phyloP scores from a whole-genome alignment of 2,888 invertebrate genomes.

The Melipona beecheii region DNA sequence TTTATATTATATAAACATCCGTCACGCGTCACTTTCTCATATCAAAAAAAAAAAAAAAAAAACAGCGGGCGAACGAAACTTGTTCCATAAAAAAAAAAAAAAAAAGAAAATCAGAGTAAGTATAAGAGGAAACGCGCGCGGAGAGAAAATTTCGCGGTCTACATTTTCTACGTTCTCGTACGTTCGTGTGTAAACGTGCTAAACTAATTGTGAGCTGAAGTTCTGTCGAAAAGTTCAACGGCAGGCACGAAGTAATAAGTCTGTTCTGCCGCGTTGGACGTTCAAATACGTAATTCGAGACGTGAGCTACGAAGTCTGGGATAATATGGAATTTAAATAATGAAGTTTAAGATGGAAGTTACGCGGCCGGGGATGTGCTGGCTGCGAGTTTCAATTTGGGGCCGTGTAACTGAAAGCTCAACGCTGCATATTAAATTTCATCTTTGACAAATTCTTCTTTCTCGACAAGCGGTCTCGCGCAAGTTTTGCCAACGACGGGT shows the following conservation, averaged over 20 bases:
- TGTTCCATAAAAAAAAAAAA: too few species aligned
- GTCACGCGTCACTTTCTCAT: too few species aligned
- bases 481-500: background rate
- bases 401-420: background rate
- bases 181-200: background rate
- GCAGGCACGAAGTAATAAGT: background rate
- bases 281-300: conserved; percentile 2
- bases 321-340: conserved; percentile 5
- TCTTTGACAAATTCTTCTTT: conserved; percentile 1
- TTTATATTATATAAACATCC: too few species aligned
- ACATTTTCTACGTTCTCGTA: background rate
- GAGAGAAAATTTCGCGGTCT: too few species aligned
- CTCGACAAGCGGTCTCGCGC: background rate
- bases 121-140: too few species aligned
- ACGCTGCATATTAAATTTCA: background rate
- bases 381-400: background rate
- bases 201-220: background rate
- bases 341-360: background rate
- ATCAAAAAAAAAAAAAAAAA: too few species aligned
- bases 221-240: background rate
- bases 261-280: background rate
- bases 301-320: background rate
- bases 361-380: background rate
- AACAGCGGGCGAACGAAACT: too few species aligned
- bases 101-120: too few species aligned